phyloP scores from a whole-genome alignment of 1,140 invertebrate genomes.

The Brachionus manjavacas region DNA sequence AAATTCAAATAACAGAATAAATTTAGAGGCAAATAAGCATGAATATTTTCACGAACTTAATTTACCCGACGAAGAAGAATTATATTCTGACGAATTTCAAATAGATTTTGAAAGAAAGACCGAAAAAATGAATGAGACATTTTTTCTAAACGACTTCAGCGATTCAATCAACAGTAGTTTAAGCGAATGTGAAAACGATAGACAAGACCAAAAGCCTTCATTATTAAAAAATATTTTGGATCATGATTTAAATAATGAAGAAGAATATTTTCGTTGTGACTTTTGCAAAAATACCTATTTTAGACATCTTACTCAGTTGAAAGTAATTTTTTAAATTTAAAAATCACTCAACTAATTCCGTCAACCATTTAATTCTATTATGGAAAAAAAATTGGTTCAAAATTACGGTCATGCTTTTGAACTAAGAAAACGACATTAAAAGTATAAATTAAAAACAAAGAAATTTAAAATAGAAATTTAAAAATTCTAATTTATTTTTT shows the following conservation, averaged over 20 bases:
- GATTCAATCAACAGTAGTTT: background rate
- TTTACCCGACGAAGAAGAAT: background rate
- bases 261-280: background rate
- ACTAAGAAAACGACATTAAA: no score
- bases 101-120: background rate
- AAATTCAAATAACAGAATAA: background rate
- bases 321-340: background rate
- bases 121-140: background rate
- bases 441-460: no score
- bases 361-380: no score
- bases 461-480: no score
- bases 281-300: background rate
- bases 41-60: background rate
- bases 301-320: slow-evolving; percentile 19
- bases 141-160: background rate
- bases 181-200: background rate
- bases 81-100: background rate
- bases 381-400: no score
- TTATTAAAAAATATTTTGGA: background rate
- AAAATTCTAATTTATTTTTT: no score
- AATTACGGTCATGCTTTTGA: no score
- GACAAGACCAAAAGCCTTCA: background rate
- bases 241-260: background rate
- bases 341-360: no score
- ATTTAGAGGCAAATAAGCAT: background rate